Percentiles rank a stretch among this genome's conserved stretches.
Conservation (phyloP, 2,113 vertebrate genomes). For the Dinomys branickii region DNA sequence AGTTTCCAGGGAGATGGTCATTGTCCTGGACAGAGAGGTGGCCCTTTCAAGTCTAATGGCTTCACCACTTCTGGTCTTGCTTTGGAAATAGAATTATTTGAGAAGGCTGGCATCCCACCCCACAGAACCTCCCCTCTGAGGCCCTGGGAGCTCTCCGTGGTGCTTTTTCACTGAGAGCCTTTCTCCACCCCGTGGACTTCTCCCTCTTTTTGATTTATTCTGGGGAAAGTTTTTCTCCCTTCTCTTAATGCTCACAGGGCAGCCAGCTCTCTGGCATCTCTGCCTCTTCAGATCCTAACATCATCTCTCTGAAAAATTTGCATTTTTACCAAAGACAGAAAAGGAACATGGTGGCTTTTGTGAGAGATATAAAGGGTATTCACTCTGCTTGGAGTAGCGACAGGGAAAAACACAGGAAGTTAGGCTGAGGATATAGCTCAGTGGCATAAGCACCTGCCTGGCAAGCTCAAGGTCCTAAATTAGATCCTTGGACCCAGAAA, state of each 20-base stretch:
- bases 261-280: neutral
- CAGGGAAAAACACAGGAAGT: neutral
- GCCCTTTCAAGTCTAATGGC: neutral
- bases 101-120: neutral
- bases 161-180: neutral
- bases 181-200: neutral
- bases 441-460: too few relatives aligned
- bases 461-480: too few relatives aligned
- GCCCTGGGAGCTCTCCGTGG: neutral
- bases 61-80: neutral
- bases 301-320: neutral
- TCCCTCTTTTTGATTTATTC: neutral
- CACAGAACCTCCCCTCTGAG: neutral
- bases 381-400: neutral
- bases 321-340: neutral
- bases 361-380: neutral
- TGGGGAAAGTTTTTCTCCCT: neutral
- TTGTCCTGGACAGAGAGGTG: neutral
- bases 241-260: neutral
- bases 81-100: neutral
- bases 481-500: too few relatives aligned
- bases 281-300: neutral
- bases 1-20: neutral
- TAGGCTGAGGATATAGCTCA: too few relatives aligned
- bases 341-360: neutral